phyloP scores from a whole-genome alignment of 2,888 invertebrate species.

The Catotricha subobsoleta region DNA sequence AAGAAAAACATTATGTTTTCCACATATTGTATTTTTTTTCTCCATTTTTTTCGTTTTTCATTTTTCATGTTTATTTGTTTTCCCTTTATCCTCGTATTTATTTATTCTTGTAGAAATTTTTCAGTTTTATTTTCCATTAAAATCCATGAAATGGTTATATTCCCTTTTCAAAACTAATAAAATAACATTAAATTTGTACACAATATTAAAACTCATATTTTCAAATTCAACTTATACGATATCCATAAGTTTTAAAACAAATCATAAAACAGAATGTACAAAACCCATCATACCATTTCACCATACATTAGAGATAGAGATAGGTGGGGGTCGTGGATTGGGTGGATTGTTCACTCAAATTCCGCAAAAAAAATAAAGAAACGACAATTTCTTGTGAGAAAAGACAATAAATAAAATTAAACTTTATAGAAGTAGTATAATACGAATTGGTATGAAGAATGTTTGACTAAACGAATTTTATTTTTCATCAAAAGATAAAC shows the following conservation, averaged over 20 bases:
- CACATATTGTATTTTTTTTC: neutral
- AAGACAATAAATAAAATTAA: neutral
- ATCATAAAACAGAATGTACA: neutral
- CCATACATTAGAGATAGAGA: no score
- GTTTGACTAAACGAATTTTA: neutral
- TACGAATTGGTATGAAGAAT: neutral
- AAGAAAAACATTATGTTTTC: no score
- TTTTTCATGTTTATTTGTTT: neutral
- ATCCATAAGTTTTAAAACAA: conserved; percentile 1
- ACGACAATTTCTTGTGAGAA: no score
- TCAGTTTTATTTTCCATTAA: conserved; percentile 4
- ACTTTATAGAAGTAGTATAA: neutral
- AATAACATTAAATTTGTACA: conserved; percentile 2
- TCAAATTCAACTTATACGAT: conserved; percentile 1
- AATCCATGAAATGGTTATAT: conserved; percentile 3
- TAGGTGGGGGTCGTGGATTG: no score
- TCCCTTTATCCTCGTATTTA: neutral
- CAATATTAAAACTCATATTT: conserved; percentile 3
- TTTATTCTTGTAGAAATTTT: neutral
- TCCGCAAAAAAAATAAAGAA: no score
- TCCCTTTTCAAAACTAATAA: conserved; percentile 2
- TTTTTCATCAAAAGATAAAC: no score
- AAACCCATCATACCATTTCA: no score
- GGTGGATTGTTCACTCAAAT: no score
- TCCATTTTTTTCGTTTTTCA: neutral